phyloP scores from a whole-genome alignment of 2,113 vertebrate genomes.

The Erpornis zantholeuca region DNA sequence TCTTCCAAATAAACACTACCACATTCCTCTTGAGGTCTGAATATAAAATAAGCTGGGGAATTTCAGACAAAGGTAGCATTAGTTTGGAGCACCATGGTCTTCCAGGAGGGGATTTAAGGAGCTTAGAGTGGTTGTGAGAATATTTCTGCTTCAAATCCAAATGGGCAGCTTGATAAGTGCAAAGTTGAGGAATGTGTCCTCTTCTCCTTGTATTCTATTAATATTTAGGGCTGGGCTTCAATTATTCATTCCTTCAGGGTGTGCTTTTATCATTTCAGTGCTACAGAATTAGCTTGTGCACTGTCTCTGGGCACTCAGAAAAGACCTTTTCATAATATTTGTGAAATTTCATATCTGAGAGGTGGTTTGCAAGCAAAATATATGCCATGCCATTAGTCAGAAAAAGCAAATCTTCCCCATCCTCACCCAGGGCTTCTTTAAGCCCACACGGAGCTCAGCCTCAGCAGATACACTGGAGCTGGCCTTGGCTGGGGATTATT shows the following conservation, averaged over 20 bases:
- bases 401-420: not conserved
- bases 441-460: not conserved
- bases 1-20: not conserved
- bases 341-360: not conserved
- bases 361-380: not conserved
- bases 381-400: not conserved
- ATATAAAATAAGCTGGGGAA: not conserved
- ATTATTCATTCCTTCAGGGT: conserved; percentile 62
- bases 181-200: conserved; percentile 29
- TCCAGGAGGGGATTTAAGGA: not conserved
- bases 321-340: not conserved
- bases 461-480: not conserved
- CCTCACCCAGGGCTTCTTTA: not conserved
- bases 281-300: not conserved
- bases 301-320: not conserved
- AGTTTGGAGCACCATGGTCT: not conserved
- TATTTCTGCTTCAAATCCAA: conserved; percentile 10
- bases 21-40: not conserved
- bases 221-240: conserved; percentile 59
- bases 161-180: not conserved
- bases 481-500: not conserved
- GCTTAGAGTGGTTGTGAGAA: not conserved
- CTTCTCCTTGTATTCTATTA: conserved; percentile 45
- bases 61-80: not conserved
- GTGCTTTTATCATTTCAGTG: conserved; percentile 45